These are phyloP conservation scores for Setipinna tenuifilis DNA, from an alignment of 2,797 vertebrate species.

Conservation along the genomic window DNA sequence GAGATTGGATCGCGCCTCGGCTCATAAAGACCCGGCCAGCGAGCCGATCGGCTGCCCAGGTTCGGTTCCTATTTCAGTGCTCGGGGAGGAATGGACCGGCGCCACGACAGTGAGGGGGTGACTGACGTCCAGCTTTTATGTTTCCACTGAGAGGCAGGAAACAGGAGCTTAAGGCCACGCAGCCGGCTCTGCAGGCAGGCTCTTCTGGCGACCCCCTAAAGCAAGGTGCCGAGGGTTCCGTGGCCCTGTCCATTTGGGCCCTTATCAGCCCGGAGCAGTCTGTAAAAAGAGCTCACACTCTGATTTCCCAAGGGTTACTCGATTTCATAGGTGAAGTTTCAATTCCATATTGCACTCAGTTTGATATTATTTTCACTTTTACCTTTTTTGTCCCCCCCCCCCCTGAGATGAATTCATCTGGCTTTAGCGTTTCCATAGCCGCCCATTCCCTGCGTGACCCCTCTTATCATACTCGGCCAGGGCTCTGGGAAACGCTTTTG, in stretches of 20 bases:
- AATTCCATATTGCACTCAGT: not conserved
- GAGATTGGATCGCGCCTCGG: slow-evolving; percentile 20
- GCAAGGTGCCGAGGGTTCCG: not conserved
- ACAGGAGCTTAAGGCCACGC: not conserved
- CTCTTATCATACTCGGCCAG: slow-evolving; percentile 7
- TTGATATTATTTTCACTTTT: not conserved
- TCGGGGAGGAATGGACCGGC: not conserved
- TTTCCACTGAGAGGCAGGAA: slow-evolving; percentile 10
- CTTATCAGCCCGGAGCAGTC: not conserved
- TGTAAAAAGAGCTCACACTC: slow-evolving; percentile 6
- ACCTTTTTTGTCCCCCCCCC: not conserved
- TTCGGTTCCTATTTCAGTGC: not conserved
- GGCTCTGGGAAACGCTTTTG: not conserved
- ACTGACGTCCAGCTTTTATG: slow-evolving; percentile 24
- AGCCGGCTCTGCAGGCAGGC: not conserved
- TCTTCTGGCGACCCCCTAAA: not conserved
- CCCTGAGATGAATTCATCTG: not conserved
- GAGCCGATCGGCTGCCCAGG: not conserved
- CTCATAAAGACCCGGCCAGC: not conserved
- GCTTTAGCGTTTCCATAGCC: not conserved
- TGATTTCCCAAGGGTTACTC: not conserved
- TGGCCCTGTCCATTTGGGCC: not conserved
- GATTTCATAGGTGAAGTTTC: not conserved
- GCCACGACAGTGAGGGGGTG: slow-evolving; percentile 19
- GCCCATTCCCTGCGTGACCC: not conserved